Evolutionary conservation across 2,888 invertebrate species (phyloP).

Genomic region (Drosophila fulvimacula): DNA sequence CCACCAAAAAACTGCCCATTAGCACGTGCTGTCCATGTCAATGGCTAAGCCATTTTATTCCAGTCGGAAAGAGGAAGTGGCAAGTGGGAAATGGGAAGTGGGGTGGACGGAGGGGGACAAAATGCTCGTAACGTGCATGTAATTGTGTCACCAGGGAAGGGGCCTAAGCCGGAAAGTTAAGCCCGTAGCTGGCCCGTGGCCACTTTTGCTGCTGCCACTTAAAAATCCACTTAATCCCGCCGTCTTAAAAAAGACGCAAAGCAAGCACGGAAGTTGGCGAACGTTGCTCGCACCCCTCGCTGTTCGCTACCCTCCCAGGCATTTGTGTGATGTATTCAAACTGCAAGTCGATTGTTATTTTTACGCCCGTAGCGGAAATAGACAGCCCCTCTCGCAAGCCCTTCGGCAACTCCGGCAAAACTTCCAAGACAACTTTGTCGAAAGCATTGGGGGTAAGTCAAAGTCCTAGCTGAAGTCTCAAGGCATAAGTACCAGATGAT

Average conservation of each 20-base stretch:
- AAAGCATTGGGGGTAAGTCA: slow-evolving; percentile 50
- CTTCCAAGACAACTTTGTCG: slow-evolving; percentile 65
- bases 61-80: slow-evolving; percentile 8
- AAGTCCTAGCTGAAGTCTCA: slow-evolving; percentile 53
- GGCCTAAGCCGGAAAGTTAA: slow-evolving; percentile 62
- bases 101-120: not conserved
- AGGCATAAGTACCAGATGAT: slow-evolving; percentile 28
- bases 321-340: slow-evolving; percentile 71
- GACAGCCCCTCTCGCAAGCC: slow-evolving; percentile 33
- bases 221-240: slow-evolving; percentile 77
- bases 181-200: slow-evolving; percentile 66
- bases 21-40: slow-evolving; percentile 76
- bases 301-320: not conserved
- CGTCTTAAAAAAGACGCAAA: slow-evolving; percentile 56
- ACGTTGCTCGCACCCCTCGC: not conserved
- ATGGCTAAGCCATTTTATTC: slow-evolving; percentile 61
- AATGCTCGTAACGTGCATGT: slow-evolving; percentile 65
- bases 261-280: slow-evolving; percentile 33
- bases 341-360: slow-evolving; percentile 80
- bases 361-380: slow-evolving; percentile 75
- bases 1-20: slow-evolving; percentile 64
- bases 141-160: slow-evolving; percentile 71
- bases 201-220: slow-evolving; percentile 78
- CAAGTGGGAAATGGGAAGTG: not conserved
- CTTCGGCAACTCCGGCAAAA: slow-evolving; percentile 49